Evolutionary conservation across 2,888 invertebrate species (phyloP), one percentile per base, ranked within the genome.

Genomic region (Coecobrya sp.): DNA sequence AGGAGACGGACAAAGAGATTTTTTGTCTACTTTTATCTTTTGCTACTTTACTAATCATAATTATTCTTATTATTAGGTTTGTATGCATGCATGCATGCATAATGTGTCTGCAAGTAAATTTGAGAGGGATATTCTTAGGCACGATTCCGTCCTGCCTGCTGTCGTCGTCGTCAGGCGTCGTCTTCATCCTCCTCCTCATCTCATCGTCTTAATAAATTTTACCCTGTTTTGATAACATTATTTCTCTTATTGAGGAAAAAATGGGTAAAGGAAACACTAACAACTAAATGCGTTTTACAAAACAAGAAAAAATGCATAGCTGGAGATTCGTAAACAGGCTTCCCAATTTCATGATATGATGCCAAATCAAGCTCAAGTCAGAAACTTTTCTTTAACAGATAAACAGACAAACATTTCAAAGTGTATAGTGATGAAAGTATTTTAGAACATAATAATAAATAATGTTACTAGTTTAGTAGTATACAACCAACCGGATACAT

Each of bases 171-270:
- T 52, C 52, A 2, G 3, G 1, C 1, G 52, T 1, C 11, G 52
- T 22, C 22, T 10, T 59, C 59, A 3, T 59, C n/a, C 11, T 22
- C 8, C 5, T 59, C 59, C 22, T n/a, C 59, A 1, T 65, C 27
- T 11, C 27, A 25, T n/a, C 59, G 22, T 22, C 59, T 62, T 62
- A 62, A 62, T 62, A 62, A 62, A 62, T 65, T 65, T 27, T 65
- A 8, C 22, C 27, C n/a, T 65, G 65, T 65, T 65, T 65, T 65
- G 65, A 65, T 65, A 65, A 65, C 65, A 13, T 65, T 27, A 19
- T 62, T 52, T 10, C 52, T n/a, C 19, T 62, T 62, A 16, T 62
- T 62, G 22, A 19, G 22, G n/a, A 62, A 19, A 62, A 62, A 62
- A n/a, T 22, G 8, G 8, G n/a, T 2, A 62, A 62, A 62, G 16